Base-by-base conservation (phyloP, 2,113 vertebrate species). In the Pseudopodoces humilis region DNA sequence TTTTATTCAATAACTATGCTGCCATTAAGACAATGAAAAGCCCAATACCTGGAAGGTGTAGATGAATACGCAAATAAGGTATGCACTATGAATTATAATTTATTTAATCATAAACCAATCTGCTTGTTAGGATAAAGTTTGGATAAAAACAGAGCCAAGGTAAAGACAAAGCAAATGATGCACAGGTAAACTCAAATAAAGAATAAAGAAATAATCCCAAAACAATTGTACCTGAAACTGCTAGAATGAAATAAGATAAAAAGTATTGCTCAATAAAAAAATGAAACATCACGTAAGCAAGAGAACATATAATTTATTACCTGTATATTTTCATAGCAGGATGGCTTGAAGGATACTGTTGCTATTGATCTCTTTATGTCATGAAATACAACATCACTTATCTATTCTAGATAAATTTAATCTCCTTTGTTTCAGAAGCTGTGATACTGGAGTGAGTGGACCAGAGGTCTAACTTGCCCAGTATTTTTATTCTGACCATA, bases 1-100 rank as follows among this genome's bases (percentile, higher is more conserved):
- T 93, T 96, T 93, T 71, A 72, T 88, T 95, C 74, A 93, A 44
- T 83, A 76, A 58, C 46, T 92, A 39, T 56, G 11, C 56, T 89
- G 28, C 33, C 37, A 93, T 93, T 94, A 93, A 92, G 96, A 87
- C 87, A 94, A 86, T 83, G 70, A 83, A 83, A 94, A 58, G 30
- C 33, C 50, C 72, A 85, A 65, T 96, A 93, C 75, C 41, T 92
- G 31, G 27, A 15, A 88, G 52, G 31, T 53, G 76, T 92, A 88
- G 69, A 86, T 80, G 63, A 84, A 11, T 74, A 83, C 52, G 56
- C 75, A 52, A 77, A 70, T 77, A 85, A 92, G 49, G n/a, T 65
- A 84, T 87, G 49, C 27, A 47, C 33, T 10, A 14, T 82, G 68
- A 60, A 52, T 93, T 94, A 58, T 67, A 81, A 96, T 90, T 94